Percentiles rank a stretch among this genome's conserved stretches.
These are phyloP conservation scores for Drosophila birchii DNA, from an alignment of 2,888 invertebrate species.

Conservation along the genomic window DNA sequence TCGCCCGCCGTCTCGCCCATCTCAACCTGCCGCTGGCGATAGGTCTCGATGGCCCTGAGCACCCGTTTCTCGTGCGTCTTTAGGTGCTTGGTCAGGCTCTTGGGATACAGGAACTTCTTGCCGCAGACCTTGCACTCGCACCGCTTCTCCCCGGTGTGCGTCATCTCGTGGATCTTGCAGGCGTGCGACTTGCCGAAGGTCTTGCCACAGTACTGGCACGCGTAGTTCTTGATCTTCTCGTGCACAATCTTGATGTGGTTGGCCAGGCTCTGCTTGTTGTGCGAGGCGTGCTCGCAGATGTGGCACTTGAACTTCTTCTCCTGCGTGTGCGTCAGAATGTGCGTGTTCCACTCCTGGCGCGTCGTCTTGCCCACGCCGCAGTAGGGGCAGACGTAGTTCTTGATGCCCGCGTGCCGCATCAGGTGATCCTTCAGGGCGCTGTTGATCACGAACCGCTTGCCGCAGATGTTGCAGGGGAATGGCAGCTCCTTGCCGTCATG, in stretches of 20 bases:
- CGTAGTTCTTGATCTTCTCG: constrained; percentile 82
- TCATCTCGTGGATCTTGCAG: constrained; percentile 83
- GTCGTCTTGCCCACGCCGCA: constrained; percentile 83
- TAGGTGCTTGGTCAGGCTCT: constrained; percentile 81
- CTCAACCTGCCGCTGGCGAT: constrained; percentile 80
- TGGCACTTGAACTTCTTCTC: constrained; percentile 83
- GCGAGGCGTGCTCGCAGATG: constrained; percentile 81
- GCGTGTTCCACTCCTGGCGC: constrained; percentile 82
- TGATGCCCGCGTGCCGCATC: constrained; percentile 83
- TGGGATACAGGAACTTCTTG: constrained; percentile 81
- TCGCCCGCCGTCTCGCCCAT: constrained; percentile 58
- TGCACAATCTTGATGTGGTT: constrained; percentile 82
- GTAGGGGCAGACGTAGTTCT: constrained; percentile 83
- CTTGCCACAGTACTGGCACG: constrained; percentile 82
- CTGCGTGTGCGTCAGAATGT: constrained; percentile 82
- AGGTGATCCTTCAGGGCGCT: constrained; percentile 83
- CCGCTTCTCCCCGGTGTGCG: constrained; percentile 81
- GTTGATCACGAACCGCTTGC: constrained; percentile 82
- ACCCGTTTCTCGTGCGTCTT: constrained; percentile 83
- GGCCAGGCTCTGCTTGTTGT: constrained; percentile 81
- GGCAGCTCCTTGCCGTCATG: constrained; percentile 83
- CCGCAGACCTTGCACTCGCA: constrained; percentile 83
- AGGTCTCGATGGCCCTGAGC: constrained; percentile 81
- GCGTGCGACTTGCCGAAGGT: constrained; percentile 82
- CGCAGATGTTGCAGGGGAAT: constrained; percentile 82